Evolutionary conservation across 2,797 vertebrate species (phyloP), one percentile per base, ranked within the genome.

Genomic region (Protonibea diacanthus): DNA sequence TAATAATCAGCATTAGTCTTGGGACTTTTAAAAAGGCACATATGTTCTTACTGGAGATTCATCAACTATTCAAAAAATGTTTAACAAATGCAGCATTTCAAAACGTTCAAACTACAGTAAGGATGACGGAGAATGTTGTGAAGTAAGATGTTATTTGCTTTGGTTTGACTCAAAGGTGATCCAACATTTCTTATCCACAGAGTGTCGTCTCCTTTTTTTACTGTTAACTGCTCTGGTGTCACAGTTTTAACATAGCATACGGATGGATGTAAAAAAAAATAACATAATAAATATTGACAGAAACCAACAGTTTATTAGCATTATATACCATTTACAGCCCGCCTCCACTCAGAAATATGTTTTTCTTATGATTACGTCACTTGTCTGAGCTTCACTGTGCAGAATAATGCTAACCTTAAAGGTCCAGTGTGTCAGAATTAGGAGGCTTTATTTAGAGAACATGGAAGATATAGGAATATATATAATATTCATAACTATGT

Each of bases 1-100:
- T 60, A 51, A 72, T 33, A 60, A 58, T 66, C 67, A 65, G 23
- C 57, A 52, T 25, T 33, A 33, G 61, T 75, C 63, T 33, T 7
- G 29, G 29, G 29, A 33, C 33, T 38, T 38, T 38, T 38, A 23
- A 68, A 42, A 48, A 59, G 1, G 20, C 14, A 33, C 45, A 42
- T 38, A 38, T 38, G 33, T 9, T 38, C 8, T 38, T 15, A 47
- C 6, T 6, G 11, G 21, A 67, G 20, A 64, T 67, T 29, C 7
- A 61, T 18, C 5, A 25, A 47, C 25, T 38, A 47, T 40, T 65
- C 5, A 33, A 60, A 68, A 52, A 55, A 44, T 23, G 1, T 38
- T 38, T 38, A 38, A 38, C 33, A 38, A 38, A 38, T 8, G 8
- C 8, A 10, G 23, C 25, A 7, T 20, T 45, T 59, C 4, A 27